phyloP scores from a whole-genome alignment of 2,113 vertebrate genomes.

The Numenius arquata region DNA sequence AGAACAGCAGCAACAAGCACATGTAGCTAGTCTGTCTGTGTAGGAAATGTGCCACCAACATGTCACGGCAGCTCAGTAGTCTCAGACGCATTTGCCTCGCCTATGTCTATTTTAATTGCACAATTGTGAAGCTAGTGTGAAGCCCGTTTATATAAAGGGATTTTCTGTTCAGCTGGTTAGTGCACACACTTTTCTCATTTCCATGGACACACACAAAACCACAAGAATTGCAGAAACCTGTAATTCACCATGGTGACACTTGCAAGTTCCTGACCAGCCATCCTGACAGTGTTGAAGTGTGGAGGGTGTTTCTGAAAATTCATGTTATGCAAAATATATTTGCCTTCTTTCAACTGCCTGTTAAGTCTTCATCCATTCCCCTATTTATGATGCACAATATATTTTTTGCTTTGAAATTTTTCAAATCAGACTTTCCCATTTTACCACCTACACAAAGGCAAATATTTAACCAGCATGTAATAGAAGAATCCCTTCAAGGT shows the following conservation, averaged over 20 bases:
- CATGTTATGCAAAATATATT: not conserved
- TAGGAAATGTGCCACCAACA: not conserved
- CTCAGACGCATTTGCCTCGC: not conserved
- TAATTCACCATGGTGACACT: not conserved
- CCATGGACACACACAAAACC: not conserved
- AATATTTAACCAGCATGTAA: not conserved
- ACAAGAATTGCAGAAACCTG: not conserved
- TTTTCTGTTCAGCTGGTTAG: not conserved
- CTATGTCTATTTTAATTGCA: not conserved
- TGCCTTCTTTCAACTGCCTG: not conserved
- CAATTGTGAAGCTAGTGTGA: not conserved
- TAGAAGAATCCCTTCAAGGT: not conserved
- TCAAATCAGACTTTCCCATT: not conserved
- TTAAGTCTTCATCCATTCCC: not conserved
- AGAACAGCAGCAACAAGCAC: not conserved
- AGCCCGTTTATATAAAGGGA: not conserved
- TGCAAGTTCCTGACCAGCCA: not conserved
- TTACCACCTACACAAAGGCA: not conserved
- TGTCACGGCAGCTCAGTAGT: not conserved
- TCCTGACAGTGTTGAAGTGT: not conserved
- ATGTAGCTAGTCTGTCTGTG: not conserved
- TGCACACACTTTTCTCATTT: not conserved
- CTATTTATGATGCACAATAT: not conserved
- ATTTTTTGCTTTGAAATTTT: not conserved
- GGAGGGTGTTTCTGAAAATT: not conserved